Base-by-base conservation (phyloP, 2,888 invertebrate genomes). In the Tetanocera ferruginea region DNA sequence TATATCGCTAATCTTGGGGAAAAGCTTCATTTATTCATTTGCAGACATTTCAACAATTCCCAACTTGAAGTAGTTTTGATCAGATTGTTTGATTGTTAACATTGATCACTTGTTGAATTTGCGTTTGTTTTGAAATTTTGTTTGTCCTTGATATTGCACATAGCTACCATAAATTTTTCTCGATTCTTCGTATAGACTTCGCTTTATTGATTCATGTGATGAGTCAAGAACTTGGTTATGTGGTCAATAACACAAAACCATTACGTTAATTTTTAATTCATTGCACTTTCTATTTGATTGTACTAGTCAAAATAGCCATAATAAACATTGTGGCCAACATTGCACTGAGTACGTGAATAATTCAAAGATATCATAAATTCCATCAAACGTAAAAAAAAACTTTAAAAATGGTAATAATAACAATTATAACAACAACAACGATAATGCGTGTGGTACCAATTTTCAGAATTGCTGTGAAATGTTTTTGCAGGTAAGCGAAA, bases 391-490 rank as follows among this genome's bases (percentile, higher is more conserved):
- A 14, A 71, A n/a, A 1, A 64, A n/a, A 14, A n/a, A 31, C 49
- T 9, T 9, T 49, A 28, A 31, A 28, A 64, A 28, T 64, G 64
- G 64, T 8, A 31, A 14, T 23, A 67, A 67, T 43, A 67, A 67
- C 67, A 67, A 67, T 67, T 67, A 67, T 19, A 67, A 43, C 67
- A 19, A 31, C 71, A 57, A 37, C 57, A 52, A 55, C 31, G n/a
- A 55, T 34, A 37, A 19, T 52, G 55, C 55, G 71, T 71, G 71
- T 52, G 71, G 71, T 55, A 71, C 23, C 60, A 19, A 55, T 57
- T 34, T 71, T 25, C 19, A 55, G 57, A 60, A 72, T 37, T 34
- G 19, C 70, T n/a, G n/a, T 70, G 51, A 70, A 70, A 70, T 51
- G 70, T 70, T n/a, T n/a, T n/a, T 70, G 23, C 52, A 51, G 64